Base-by-base conservation (phyloP, 30 jellyfish, hydroid and myxozoan species). In the Cassiopea xamachana region DNA sequence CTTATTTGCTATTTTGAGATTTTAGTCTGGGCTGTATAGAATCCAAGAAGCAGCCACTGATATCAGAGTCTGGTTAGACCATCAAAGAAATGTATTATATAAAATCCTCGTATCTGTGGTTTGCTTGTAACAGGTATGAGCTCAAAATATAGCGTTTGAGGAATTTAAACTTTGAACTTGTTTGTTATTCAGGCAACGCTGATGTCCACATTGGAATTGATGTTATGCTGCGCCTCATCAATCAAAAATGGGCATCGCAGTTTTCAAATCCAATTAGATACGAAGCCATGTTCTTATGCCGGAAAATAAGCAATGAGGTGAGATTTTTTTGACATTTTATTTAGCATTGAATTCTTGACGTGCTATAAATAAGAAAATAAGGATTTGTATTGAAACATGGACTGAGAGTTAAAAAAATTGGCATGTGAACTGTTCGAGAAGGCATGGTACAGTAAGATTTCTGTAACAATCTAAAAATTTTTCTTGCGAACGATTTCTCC, bases 171-270 rank as follows among this genome's bases (percentile, higher is more conserved):
- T 62, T 7, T 2, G 7, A 71, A 2, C 19, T 15, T 43, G 50
- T 55, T 19, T 8, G 58, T 71, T 18, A 2, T 43, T 71, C 80
- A 71, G 80, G 80, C 6, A 39, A 71, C 6, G 80, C 80, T 18
- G 58, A 71, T 19, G 80, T 71, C 51, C 16, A 19, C 80, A 44
- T 71, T 7, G 51, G 39, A 2, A 39, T 71, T 71, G 80, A 15
- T 71, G 80, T 71, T 71, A 55, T 16, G 8, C 51, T 71, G 14
- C 80, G 50, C 16, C 80, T 71, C 16, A 50, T 50, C 80, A 44
- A 71, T 50, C 80, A 71, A 71, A 44, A n/a, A n/a, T 71, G 80
- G 80, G 14, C 58, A 15, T 27, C 50, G 39, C 80, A 39, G 49
- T 19, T 71, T 5, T 27, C 80, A 71, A 19, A n/a, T 71, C 58